Evolutionary conservation across 2,888 invertebrate genomes (phyloP), one percentile per base, ranked within the genome.

Genomic region (Agrochola macilenta): DNA sequence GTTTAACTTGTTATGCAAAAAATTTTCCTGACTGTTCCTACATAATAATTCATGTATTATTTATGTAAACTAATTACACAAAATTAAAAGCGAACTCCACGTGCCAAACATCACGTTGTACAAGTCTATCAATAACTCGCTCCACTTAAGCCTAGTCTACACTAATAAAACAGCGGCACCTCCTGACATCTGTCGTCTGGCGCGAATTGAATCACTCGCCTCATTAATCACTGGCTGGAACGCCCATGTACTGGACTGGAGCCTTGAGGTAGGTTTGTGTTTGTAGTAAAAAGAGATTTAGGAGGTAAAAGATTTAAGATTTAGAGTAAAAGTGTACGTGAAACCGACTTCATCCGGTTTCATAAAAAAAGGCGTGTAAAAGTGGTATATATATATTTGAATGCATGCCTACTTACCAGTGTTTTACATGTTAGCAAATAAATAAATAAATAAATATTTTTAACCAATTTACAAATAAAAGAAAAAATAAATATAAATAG

Each of bases 141-240:
- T 46, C 65, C 49, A 77, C 73, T 80, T 71, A 77, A 69, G 64
- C 63, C 57, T 57, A 26, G 61, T 57, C n/a, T 46, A 35, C 49
- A 74, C 71, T 70, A 83, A 88, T 86, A 84, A 76, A 81, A 86
- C 75, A 70, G 57, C 52, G 9, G 63, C 84, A 35, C n/a, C 26
- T 20, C 39, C 46, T 39, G 76, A 72, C 84, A 75, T 57, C 81
- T 88, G 84, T 81, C 79, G 79, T 68, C 83, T 77, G 72, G 69
- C 76, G 75, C 66, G 63, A 83, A 83, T 88, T 81, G 76, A 88
- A 87, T 88, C 84, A 72, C 68, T 46, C 58, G 58, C 43, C 46
- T 79, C 88, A 88, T 87, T 86, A 72, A 83, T 87, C 78, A 85
- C 82, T 1, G 49, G 61, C 1, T 5, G 52, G 30, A 49, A 26